Evolutionary conservation across 2,888 invertebrate genomes (phyloP).

Genomic region (Phytoseiulus persimilis): DNA sequence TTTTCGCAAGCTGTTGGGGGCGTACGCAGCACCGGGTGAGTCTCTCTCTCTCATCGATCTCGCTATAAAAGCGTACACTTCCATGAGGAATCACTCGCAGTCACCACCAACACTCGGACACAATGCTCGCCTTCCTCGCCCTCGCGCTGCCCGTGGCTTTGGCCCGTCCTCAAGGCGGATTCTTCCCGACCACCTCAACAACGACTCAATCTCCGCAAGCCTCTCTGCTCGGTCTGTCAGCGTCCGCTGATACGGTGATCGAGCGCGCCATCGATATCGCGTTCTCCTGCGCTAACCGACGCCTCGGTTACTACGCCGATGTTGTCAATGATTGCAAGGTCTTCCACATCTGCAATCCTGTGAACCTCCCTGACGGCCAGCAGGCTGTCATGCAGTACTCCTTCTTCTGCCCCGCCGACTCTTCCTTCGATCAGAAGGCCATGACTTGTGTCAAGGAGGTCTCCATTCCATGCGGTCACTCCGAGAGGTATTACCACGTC

Average conservation of each 20-base stretch:
- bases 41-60: background rate
- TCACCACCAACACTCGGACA: background rate
- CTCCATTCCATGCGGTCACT: background rate
- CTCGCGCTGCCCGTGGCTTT: background rate
- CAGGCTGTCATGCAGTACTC: constrained; percentile 30
- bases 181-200: background rate
- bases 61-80: background rate
- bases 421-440: constrained; percentile 26
- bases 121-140: background rate
- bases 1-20: background rate
- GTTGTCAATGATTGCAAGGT: constrained; percentile 32
- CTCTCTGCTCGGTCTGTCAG: constrained; percentile 12
- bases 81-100: background rate
- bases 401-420: constrained; percentile 23
- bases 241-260: constrained; percentile 12
- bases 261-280: constrained; percentile 13
- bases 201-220: constrained; percentile 22
- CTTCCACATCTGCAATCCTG: constrained; percentile 35
- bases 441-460: background rate
- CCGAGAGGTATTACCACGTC: constrained; percentile 20
- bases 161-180: background rate
- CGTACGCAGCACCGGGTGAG: background rate
- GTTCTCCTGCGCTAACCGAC: constrained; percentile 18
- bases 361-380: constrained; percentile 26
- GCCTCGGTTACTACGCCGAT: constrained; percentile 35